Base-by-base conservation (phyloP, 2,113 vertebrate genomes). In the Stigmatopora argus region DNA sequence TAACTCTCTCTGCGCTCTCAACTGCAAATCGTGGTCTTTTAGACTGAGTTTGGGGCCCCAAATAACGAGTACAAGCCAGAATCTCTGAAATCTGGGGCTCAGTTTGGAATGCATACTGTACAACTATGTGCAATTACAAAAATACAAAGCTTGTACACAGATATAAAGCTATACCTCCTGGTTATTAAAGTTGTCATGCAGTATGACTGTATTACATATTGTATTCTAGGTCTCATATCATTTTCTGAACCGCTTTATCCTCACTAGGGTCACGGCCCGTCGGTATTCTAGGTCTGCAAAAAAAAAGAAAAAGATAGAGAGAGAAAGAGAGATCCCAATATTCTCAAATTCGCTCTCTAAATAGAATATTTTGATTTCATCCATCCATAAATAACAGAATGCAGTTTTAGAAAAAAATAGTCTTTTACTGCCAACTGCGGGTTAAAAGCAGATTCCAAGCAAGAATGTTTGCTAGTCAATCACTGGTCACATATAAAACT, bases 11-110 rank as follows among this genome's bases (percentile, higher is more conserved):
- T 62, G 75, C 8, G 45, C 45, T 48, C 62, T 63, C 62, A 48
- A 48, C 45, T 47, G 46, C 63, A 34, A 34, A 9, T 52, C 31
- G 13, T 19, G 31, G 26, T 70, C 67, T 69, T 57, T 55, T 38
- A 48, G 55, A 72, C 70, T 81, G 52, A 67, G 44, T 49, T 15
- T 55, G 74, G 69, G 67, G 72, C 80, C 79, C 69, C 77, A 58
- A 75, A 83, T 78, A 85, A 84, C 4, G 58, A 69, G 55, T 17
- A 10, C 49, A n/a, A 23, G 68, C 74, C 70, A 55, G 23, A 11
- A 69, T 53, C 78, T 64, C 62, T 14, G 31, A 72, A 26, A 38
- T 68, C 52, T 31, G 57, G 61, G 23, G 23, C 21, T 55, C 21
- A 26, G 1, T 14, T 55, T 26, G 13, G 23, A 55, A 12, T 55